Evolutionary conservation across 2,113 vertebrate species (phyloP).

Genomic region (Nothoprocta perdicaria): DNA sequence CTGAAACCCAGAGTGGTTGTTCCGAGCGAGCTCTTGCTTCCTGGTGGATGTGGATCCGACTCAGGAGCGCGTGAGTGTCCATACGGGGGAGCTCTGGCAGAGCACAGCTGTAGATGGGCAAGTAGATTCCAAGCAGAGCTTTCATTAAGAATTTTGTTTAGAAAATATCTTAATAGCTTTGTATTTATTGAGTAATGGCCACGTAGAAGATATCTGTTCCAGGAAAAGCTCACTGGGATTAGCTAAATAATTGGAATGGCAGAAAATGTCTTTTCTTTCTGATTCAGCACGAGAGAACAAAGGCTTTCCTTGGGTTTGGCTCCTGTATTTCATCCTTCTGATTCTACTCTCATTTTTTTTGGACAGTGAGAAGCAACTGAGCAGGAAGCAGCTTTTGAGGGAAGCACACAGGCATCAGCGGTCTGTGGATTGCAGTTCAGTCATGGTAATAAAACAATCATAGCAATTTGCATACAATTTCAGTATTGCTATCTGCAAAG

Average conservation of each 20-base stretch:
- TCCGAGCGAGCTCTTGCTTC: rapidly evolving
- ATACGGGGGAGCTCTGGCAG: conserved; percentile 19
- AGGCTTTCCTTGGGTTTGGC: conserved; percentile 20
- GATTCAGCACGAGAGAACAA: neutral
- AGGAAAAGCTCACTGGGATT: conserved; percentile 43
- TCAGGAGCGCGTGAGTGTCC: neutral
- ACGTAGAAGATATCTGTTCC: conserved; percentile 27
- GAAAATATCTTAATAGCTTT: conserved; percentile 36
- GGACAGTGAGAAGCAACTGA: neutral
- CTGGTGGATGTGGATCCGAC: rapidly evolving
- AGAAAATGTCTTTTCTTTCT: conserved; percentile 12
- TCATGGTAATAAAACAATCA: neutral
- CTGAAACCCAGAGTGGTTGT: rapidly evolving
- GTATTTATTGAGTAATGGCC: conserved; percentile 22
- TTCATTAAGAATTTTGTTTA: conserved; percentile 47
- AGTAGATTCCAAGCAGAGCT: neutral
- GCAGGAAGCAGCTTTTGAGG: neutral
- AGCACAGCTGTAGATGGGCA: neutral
- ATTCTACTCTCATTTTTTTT: conserved; percentile 29
- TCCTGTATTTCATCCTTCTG: conserved; percentile 14
- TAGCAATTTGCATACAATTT: neutral
- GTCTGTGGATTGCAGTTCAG: neutral
- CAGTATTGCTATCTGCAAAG: neutral
- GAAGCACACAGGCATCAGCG: neutral
- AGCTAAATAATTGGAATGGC: conserved; percentile 33